Base-by-base conservation (phyloP, 2,113 vertebrate species). In the Seriola dumerili region DNA sequence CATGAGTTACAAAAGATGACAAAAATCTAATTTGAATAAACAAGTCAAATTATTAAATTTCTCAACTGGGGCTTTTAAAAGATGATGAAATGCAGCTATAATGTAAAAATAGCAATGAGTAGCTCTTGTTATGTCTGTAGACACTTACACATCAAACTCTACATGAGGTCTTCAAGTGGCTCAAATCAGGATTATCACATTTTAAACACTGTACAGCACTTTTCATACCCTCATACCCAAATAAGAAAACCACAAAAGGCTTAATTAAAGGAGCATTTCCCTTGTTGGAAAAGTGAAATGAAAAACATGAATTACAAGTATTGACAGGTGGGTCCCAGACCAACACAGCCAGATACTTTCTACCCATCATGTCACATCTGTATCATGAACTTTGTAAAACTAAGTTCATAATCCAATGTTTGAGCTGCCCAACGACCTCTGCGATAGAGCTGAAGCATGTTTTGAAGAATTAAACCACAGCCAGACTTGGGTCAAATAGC, bases 381-480 rank as follows among this genome's bases (percentile, higher is more conserved):
- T 50, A 21, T 13, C 55, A 11, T n/a, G 17, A 54, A n/a, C 2
- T 23, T 58, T 40, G 14, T 58, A 21, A 32, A 73, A 32, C 17
- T 7, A 8, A 54, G 19, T 63, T 48, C 1, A 29, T 68, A 8
- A 66, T 58, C 59, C 12, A 14, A 13, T 54, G 3, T 14, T 55
- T 76, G 83, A 73, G 48, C 73, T 70, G 44, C 44, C 67, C 57
- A 48, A 70, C 8, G 57, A 77, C 72, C 78, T 83, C 72, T 62
- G n/a, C 12, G 23, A 8, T 46, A 19, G 12, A 57, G 40, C 25
- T 75, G 34, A 48, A 54, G 23, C 0, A 32, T 34, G 10, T 44
- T 62, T 52, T 8, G 13, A 55, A 36, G n/a, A 40, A 64, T 59
- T 16, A 42, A 29, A 66, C 50, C 21, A 32, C 8, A 23, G n/a